Evolutionary conservation across 2,797 vertebrate species (phyloP), one percentile per base, ranked within the genome.

Genomic region (Onychomys torridus): DNA sequence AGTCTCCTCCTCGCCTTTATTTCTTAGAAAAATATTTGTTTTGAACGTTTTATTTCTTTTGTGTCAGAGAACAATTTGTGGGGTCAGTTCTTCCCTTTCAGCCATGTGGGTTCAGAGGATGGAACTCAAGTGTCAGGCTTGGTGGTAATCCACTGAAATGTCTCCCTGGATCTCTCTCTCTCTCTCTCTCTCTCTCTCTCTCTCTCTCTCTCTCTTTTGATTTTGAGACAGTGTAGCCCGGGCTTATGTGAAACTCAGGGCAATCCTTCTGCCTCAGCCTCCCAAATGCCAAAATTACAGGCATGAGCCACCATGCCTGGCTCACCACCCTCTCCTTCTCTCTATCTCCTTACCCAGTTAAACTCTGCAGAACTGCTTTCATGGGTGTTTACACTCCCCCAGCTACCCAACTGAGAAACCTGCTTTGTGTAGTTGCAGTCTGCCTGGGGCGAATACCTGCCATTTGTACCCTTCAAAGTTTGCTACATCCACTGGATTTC

Each of bases 381-480:
- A 17, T 16, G 7, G 34, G 7, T 5, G 16, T 32, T 3, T 23
- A 11, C 8, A 25, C 16, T 21, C 69, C 17, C 9, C 14, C n/a
- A 43, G 57, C 27, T 40, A 83, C 16, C 83, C 34, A 49, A 46
- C 46, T 27, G 75, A 87, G 25, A 67, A 37, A 49, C n/a, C 14
- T 92, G 37, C 34, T 49, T 77, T 46, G 32, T 59, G 71, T 40
- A 34, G 77, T 49, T 52, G 69, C 14, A 34, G 3, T 29, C 89
- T 79, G 32, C 34, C n/a, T 59, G 43, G 59, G 40, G 37, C 83
- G 52, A 89, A 37, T 29, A 81, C 78, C 57, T 78, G 92, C 89
- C 49, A 49, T 73, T 85, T 96, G 37, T 89, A 25, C 63, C 88
- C 81, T 90, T 92, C 67, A 59, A 87, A 59, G 81, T 77, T 84